Evolutionary conservation across 2,888 invertebrate genomes (phyloP), one percentile per base, ranked within the genome.

Genomic region (Acleris literana): DNA sequence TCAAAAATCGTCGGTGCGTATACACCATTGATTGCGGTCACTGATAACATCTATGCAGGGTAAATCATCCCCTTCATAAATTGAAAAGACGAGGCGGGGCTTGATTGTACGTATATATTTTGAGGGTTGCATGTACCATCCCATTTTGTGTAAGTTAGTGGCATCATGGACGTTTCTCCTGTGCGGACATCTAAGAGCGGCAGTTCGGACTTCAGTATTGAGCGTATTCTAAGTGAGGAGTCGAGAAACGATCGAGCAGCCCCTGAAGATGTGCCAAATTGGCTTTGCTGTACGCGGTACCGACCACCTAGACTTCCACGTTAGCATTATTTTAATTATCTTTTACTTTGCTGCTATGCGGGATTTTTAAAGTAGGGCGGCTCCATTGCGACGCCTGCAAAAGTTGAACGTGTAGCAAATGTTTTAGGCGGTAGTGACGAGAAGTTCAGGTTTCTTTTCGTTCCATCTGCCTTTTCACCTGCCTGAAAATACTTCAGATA

Each of bases 281-380:
- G 96, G 96, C 82, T 96, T 71, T 94, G 94, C 71, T 96, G 95
- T 75, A 96, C 96, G 4, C 91, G 96, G 69, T 96, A 96, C 76
- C 94, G 94, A 71, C 96, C 96, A 1, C 96, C 96, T 0, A 95
- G 94, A 76, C 81, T 96, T 56, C 95, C 95, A 76, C 93, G 96
- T 94, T 93, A 94, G 94, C 85, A 71, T 62, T 62, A 59, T 64
- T 55, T 3, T 46, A 2, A 18, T 29, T 48, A 48, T 9, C 11
- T 58, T 17, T 39, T 39, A 33, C 33, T 33, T 33, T 3, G 33
- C 33, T 33, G 33, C 33, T 11, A 11, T 11, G 13, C 39, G 39
- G 39, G 39, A 4, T 39, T 39, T 39, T 11, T 39, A 11, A 39
- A 39, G 39, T 39, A 4, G 39, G 4, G 39, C 13, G 39, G 13